Conservation (phyloP, 2,113 vertebrate species). For the Phainopepla nitens region DNA sequence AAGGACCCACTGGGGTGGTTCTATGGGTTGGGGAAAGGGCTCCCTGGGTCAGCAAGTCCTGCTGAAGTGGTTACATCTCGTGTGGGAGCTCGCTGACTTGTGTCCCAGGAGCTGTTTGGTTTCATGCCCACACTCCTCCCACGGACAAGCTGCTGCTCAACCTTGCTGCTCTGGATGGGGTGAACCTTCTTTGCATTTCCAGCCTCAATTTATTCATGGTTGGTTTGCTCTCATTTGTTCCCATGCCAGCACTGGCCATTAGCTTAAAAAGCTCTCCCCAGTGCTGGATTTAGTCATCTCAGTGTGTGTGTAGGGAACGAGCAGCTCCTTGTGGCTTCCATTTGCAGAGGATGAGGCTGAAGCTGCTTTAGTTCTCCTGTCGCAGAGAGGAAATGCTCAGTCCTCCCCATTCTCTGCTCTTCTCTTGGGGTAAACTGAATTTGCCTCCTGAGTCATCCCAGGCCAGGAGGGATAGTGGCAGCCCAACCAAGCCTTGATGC, state of each 20-base stretch:
- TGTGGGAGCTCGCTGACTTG: background rate
- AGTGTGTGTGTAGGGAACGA: background rate
- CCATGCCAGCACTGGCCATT: background rate
- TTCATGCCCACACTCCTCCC: background rate
- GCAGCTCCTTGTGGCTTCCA: background rate
- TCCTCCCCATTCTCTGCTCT: background rate
- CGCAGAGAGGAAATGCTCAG: background rate
- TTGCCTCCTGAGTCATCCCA: background rate
- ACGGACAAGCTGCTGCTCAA: background rate
- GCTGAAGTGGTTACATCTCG: background rate
- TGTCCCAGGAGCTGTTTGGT: background rate
- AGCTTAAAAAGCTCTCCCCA: background rate
- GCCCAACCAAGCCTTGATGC: background rate
- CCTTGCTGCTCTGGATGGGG: background rate
- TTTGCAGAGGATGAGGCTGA: accelerated
- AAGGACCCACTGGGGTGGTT: background rate
- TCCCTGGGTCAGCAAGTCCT: background rate
- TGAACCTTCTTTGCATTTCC: background rate
- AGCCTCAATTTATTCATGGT: background rate
- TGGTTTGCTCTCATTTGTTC: slow-evolving; percentile 7
- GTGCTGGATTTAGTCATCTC: background rate
- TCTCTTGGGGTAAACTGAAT: background rate
- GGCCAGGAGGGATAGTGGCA: background rate
- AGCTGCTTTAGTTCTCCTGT: background rate
- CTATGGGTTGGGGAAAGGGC: background rate